Percentiles rank a stretch among this genome's conserved stretches.
phyloP scores from a whole-genome alignment of 30 jellyfish, hydroid and myxozoan species.

The Aurelia sp. region DNA sequence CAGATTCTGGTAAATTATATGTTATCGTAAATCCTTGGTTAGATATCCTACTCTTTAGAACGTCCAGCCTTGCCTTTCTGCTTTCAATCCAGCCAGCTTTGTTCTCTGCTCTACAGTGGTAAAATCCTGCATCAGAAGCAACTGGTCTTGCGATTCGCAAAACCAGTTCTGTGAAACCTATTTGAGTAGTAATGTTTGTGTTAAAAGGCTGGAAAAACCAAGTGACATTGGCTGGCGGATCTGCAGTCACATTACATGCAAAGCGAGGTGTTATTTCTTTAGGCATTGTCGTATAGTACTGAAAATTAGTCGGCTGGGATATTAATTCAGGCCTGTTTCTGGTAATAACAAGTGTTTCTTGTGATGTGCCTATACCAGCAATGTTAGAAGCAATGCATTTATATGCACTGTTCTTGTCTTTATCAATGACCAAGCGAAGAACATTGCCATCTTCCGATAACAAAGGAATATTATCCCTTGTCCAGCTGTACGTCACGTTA shows the following conservation, averaged over 20 bases:
- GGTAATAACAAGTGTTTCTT: conserved; percentile 42
- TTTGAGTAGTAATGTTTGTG: background rate
- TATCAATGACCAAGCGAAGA: conserved; percentile 26
- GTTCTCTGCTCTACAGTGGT: conserved; percentile 66
- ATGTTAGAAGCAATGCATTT: conserved; percentile 46
- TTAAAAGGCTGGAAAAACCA: conserved; percentile 57
- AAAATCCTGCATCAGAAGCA: conserved; percentile 51
- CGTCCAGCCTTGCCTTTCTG: conserved; percentile 78
- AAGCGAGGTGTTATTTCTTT: conserved; percentile 34
- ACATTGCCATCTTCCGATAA: conserved; percentile 18
- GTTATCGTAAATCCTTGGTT: conserved; percentile 43
- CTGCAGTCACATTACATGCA: conserved; percentile 70
- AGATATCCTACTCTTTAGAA: conserved; percentile 49
- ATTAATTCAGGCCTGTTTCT: conserved; percentile 26
- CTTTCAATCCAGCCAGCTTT: conserved; percentile 47
- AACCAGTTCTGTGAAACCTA: conserved; percentile 22
- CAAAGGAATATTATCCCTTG: conserved; percentile 22
- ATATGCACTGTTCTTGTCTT: conserved; percentile 42
- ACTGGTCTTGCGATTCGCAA: conserved; percentile 11
- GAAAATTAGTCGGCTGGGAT: conserved; percentile 46
- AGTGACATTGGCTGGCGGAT: conserved; percentile 66
- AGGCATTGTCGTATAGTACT: conserved; percentile 31
- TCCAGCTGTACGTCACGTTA: conserved; percentile 56
- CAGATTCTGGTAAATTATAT: conserved; percentile 11
- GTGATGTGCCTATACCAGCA: conserved; percentile 44